Base-by-base conservation (phyloP, 2,888 invertebrate genomes). In the Desoria tigrina region DNA sequence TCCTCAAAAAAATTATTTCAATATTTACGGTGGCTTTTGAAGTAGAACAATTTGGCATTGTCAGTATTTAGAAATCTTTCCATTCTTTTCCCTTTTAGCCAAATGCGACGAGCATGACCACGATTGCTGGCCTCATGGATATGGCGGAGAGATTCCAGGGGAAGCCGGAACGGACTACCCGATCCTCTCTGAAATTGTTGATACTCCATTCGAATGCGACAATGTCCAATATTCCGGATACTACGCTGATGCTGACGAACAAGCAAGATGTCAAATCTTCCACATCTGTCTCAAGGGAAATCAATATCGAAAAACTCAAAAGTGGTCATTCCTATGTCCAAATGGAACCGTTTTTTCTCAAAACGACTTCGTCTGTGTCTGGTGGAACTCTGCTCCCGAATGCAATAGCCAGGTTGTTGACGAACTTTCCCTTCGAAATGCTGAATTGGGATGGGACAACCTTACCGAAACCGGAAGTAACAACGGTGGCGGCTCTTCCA, bases 281-380 rank as follows among this genome's bases (percentile, higher is more conserved):
- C 76, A 76, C 32, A 63, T 76, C 23, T 76, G 76, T 56, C 61
- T 76, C 21, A 69, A 72, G 32, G 45, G 68, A 26, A 68, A 63
- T 49, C 51, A 50, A 23, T 49, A 71, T 24, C 42, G 69, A 26
- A 69, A 59, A 16, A 72, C 74, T 6, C 69, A 71, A 26, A 69
- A 73, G 42, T 76, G 74, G 73, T 70, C 69, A 1, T 76, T 76
- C 61, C 60, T 76, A 9, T 76, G 76, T 61, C 76, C 76, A 14
- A 76, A 76, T 53, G 76, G 76, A 18, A 76, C 76, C 0, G n/a
- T 63, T 9, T 69, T 62, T 32, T 61, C 61, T 32, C 69, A 69
- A 59, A 49, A 27, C n/a, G 65, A 69, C 21, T 69, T 76, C 54
- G 76, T 74, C 1, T 76, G 76, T 54, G 74, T 74, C 28, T 76